Base-by-base conservation (phyloP, 2,797 vertebrate genomes). In the Heteromormyrus szaboi region DNA sequence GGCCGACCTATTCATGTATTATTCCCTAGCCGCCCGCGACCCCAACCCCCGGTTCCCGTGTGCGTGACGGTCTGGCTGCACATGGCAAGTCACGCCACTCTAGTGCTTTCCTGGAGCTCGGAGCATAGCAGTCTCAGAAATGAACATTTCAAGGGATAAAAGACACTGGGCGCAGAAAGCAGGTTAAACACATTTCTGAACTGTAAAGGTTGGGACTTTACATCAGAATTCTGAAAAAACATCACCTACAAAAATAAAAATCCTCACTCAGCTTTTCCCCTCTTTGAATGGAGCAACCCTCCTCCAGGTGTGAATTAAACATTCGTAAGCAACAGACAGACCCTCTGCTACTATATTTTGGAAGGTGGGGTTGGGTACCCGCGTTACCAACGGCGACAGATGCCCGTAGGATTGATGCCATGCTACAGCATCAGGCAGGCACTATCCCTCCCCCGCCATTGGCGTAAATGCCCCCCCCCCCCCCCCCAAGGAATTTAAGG, bases 251-350 rank as follows among this genome's bases (percentile, higher is more conserved):
- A 1, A 76, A 76, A 76, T 37, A 37, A 33, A 76, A 76, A 76
- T 29, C 22, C 25, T 11, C 11, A 11, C 14, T 33, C 8, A 72
- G 9, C 12, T 37, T 72, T 37, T 37, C 65, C 4, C 8, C 46
- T 3, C 41, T 5, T 83, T 19, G 44, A 83, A 46, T 8, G 12
- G 22, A 11, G 37, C 41, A 51, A 5, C 22, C 33, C 25, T 25
- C 37, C 76, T 12, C 53, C 22, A n/a, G 76, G 88, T 83, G 88
- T 59, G 51, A 88, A 84, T 84, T 83, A 84, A 88, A 88, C 51
- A 88, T 37, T n/a, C 17, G 8, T 44, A 51, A 41, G 51, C 17
- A 53, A 51, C 88, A 84, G 88, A 88, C 37, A 46, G 51, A 12
- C 41, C 14, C 53, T 46, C 53, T 25, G 33, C 8, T 25, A 25